These are phyloP conservation scores for Protonemura montana DNA, from an alignment of 2,888 invertebrate genomes.

Conservation along the genomic window DNA sequence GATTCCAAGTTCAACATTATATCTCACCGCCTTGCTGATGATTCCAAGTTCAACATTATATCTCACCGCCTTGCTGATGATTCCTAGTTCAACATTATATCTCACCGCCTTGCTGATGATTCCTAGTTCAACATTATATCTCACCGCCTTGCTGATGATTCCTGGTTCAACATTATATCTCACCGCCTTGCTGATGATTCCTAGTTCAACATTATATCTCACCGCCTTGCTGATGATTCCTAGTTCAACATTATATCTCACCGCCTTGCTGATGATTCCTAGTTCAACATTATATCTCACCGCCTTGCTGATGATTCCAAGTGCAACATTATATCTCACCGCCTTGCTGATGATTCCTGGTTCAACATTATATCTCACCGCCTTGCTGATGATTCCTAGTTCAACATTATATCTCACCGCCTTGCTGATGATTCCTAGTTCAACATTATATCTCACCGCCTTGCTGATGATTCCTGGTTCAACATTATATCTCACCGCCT, in stretches of 20 bases:
- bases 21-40: neutral
- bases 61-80: neutral
- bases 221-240: neutral
- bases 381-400: too few relatives aligned
- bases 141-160: neutral
- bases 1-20: neutral
- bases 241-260: neutral
- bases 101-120: neutral
- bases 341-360: neutral
- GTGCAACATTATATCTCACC: neutral
- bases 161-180: neutral
- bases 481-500: neutral
- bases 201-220: neutral
- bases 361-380: neutral
- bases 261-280: neutral
- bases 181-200: neutral
- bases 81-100: neutral
- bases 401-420: neutral
- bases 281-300: neutral
- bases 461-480: too few relatives aligned
- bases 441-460: neutral
- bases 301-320: neutral
- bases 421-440: too few relatives aligned
- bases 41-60: neutral
- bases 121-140: neutral